Percentiles rank a stretch among this genome's conserved stretches.
phyloP scores from a whole-genome alignment of 2,113 vertebrate genomes.

The Sula dactylatra region DNA sequence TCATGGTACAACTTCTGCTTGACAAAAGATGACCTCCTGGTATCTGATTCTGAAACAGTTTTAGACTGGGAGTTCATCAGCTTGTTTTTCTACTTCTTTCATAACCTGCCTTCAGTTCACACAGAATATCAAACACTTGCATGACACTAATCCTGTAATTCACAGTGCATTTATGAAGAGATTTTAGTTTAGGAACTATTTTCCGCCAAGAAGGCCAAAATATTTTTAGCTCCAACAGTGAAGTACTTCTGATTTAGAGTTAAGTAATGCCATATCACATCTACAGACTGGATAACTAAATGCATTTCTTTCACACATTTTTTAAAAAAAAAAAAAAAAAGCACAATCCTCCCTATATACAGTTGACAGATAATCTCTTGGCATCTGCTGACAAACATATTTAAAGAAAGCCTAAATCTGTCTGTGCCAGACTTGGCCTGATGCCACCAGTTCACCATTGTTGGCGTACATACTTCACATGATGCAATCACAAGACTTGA shows the following conservation, averaged over 20 bases:
- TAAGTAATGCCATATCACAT: not conserved
- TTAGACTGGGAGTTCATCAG: not conserved
- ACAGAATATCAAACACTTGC: not conserved
- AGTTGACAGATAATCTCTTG: constrained; percentile 30
- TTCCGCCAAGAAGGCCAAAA: not conserved
- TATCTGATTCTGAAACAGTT: not conserved
- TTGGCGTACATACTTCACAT: not conserved
- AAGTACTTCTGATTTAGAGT: not conserved
- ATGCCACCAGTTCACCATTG: constrained; percentile 28
- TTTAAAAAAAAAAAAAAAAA: not conserved
- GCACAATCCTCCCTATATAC: not conserved
- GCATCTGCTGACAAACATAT: constrained; percentile 19
- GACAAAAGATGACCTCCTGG: not conserved
- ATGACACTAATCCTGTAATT: not conserved
- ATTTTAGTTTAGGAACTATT: not conserved
- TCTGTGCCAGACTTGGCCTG: constrained; percentile 22
- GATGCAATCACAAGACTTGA: not conserved
- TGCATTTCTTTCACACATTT: not conserved
- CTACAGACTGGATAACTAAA: not conserved
- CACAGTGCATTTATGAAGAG: not conserved
- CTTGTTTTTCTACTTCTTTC: not conserved
- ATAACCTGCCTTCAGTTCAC: not conserved
- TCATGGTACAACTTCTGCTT: not conserved
- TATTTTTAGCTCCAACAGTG: not conserved
- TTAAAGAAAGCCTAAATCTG: constrained; percentile 40